Base-by-base conservation (phyloP, 2,113 vertebrate species). In the Hiodon alosoides region DNA sequence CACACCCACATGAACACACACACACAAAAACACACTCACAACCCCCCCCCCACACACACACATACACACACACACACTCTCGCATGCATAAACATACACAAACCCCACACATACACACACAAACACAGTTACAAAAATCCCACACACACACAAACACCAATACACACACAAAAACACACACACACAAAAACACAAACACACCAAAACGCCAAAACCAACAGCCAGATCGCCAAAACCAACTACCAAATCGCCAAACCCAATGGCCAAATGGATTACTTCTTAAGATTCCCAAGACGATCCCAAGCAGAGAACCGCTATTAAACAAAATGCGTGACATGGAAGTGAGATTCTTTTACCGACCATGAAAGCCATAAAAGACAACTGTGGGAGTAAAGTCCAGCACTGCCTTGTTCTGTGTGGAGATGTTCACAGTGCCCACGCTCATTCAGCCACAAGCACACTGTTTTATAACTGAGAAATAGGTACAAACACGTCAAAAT, bases 1-100 rank as follows among this genome's bases (percentile, higher is more conserved):
- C n/a, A n/a, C n/a, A n/a, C n/a, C n/a, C n/a, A n/a, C n/a, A n/a
- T n/a, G n/a, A n/a, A n/a, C n/a, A n/a, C n/a, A n/a, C n/a, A n/a
- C n/a, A n/a, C n/a, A n/a, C n/a, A n/a, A n/a, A n/a, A n/a, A n/a
- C n/a, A n/a, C n/a, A n/a, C n/a, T n/a, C n/a, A n/a, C n/a, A n/a
- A n/a, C n/a, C n/a, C n/a, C 76, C 83, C 78, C 80, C 77, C 81
- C 82, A 71, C 65, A 59, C 65, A 68, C 16, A 61, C 17, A 14
- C 60, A 77, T 53, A 69, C 13, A 74, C 7, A 58, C 48, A 67
- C 14, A 55, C 3, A 57, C 50, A 7, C 78, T 81, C 77, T 81
- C 82, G 71, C 65, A 59, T 59, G 64, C 16, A 61, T 14, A 14
- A 54, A 77, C 59, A 69, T 13, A 74, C 7, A 58, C 48, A 67